These are phyloP conservation scores for Otocyon megalotis DNA, from an alignment of 2,113 vertebrate species.

Conservation along the genomic window DNA sequence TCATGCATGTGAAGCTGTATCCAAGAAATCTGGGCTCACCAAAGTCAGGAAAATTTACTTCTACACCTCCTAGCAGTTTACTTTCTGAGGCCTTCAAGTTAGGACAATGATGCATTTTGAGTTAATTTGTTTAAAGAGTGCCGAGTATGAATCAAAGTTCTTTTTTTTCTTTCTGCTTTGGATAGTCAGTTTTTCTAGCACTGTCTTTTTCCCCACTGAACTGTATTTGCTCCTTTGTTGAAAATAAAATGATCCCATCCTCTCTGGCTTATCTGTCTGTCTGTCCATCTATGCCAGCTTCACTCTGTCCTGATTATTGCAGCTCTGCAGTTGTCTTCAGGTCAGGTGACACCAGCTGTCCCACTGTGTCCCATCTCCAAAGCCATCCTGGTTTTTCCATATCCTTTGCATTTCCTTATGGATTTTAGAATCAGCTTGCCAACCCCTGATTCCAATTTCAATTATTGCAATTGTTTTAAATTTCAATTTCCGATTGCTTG, in stretches of 20 bases:
- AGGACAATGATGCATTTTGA: neutral
- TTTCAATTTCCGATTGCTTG: neutral
- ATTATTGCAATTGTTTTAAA: neutral
- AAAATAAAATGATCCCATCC: rapidly evolving
- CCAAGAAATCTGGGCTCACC: neutral
- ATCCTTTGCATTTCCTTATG: neutral
- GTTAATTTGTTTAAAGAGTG: neutral
- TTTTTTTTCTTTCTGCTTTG: neutral
- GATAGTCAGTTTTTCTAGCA: neutral
- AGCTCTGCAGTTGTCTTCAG: rapidly evolving
- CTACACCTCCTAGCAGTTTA: too few relatives aligned
- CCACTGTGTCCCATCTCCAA: too few relatives aligned
- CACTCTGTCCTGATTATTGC: rapidly evolving
- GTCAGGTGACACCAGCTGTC: rapidly evolving
- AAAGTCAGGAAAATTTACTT: neutral
- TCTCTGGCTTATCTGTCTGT: rapidly evolving
- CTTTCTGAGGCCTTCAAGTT: neutral
- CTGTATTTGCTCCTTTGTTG: neutral
- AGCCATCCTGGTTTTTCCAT: neutral
- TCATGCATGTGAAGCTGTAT: rapidly evolving
- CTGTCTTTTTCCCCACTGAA: neutral
- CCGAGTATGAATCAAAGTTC: too few relatives aligned
- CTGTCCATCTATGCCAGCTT: rapidly evolving
- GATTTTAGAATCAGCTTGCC: neutral
- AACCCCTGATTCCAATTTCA: neutral